These are phyloP conservation scores for Ochropacha duplaris DNA, from an alignment of 2,888 invertebrate genomes.

Conservation along the genomic window DNA sequence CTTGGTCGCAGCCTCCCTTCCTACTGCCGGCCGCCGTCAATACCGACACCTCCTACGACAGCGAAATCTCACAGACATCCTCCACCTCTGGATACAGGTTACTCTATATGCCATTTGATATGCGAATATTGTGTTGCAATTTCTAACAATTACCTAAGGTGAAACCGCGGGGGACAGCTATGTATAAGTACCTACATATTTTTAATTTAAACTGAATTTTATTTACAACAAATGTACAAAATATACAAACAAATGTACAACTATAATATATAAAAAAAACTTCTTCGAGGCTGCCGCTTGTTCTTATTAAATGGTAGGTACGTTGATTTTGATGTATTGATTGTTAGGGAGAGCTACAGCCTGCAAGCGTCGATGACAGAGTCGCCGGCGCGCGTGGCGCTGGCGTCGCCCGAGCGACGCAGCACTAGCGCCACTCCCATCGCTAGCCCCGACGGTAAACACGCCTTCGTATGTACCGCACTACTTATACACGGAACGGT, in stretches of 20 bases:
- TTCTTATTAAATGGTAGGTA: neutral
- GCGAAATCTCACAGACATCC: constrained; percentile 91
- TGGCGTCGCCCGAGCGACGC: constrained; percentile 55
- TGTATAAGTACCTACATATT: too few species aligned
- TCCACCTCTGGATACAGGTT: constrained; percentile 93
- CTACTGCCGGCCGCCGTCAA: constrained; percentile 52
- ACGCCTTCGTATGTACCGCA: constrained; percentile 76
- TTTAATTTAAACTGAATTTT: too few species aligned
- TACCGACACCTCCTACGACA: constrained; percentile 91
- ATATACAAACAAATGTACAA: too few species aligned
- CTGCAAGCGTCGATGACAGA: constrained; percentile 84
- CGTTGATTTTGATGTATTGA: constrained; percentile 5
- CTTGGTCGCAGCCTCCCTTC: constrained; percentile 67
- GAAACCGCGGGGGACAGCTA: too few species aligned
- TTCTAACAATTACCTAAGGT: too few species aligned
- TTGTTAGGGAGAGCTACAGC: constrained; percentile 82
- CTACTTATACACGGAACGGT: constrained; percentile 35
- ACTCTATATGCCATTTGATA: neutral
- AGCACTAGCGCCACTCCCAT: constrained; percentile 71
- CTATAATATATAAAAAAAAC: too few species aligned
- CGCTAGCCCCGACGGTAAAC: constrained; percentile 81
- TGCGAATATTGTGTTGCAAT: too few species aligned
- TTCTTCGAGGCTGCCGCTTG: too few species aligned
- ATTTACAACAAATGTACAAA: too few species aligned
- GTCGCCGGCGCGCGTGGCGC: constrained; percentile 58